These are phyloP conservation scores for Empidonax traillii DNA, from an alignment of 2,113 vertebrate genomes.

Conservation along the genomic window DNA sequence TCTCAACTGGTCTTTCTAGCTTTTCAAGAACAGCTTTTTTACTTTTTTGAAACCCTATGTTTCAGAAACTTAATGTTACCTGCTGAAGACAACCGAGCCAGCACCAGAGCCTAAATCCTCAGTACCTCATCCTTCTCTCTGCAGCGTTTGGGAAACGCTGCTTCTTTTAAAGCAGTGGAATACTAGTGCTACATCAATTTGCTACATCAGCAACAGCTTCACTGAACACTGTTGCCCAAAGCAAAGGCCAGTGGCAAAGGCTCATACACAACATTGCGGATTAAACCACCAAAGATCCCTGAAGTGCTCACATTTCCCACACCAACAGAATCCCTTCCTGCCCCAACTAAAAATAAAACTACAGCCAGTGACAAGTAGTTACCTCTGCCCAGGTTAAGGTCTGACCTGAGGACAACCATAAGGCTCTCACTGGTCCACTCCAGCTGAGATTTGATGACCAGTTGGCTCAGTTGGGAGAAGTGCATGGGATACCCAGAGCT, in stretches of 20 bases:
- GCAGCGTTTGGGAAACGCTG: background rate
- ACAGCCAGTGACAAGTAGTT: background rate
- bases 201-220: background rate
- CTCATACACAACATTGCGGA: accelerated
- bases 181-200: background rate
- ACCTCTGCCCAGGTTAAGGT: background rate
- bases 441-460: background rate
- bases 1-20: background rate
- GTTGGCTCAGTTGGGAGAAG: background rate
- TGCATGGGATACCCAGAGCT: background rate
- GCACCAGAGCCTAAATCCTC: background rate
- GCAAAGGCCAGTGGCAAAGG: background rate
- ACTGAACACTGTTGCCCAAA: background rate
- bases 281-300: background rate
- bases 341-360: background rate
- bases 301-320: background rate
- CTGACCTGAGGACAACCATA: background rate
- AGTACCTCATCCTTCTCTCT: background rate
- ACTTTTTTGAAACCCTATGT: background rate
- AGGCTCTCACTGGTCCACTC: background rate
- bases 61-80: background rate
- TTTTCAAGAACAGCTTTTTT: background rate
- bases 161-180: background rate
- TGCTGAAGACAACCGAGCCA: background rate
- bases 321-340: background rate